Evolutionary conservation across 2,888 invertebrate genomes (phyloP).

Genomic region (Drosophila leonis): DNA sequence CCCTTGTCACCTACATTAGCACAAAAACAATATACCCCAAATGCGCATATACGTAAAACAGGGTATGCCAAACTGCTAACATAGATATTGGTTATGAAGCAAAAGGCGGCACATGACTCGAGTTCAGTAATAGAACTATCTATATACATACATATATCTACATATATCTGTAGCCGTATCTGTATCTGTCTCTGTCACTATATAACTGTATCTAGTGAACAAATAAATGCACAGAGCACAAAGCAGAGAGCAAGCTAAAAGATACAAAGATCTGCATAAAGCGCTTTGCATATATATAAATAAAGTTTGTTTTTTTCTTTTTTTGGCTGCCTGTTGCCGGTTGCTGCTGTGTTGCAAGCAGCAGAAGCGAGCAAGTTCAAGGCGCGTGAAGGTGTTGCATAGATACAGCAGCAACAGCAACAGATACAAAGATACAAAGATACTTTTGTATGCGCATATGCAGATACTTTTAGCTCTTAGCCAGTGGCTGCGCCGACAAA

Average conservation of each 20-base stretch:
- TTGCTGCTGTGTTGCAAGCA: conserved; percentile 52
- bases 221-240: conserved; percentile 58
- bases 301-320: conserved; percentile 7
- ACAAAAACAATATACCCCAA: neutral
- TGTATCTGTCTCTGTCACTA: neutral
- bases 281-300: conserved; percentile 23
- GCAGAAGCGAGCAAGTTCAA: conserved; percentile 61
- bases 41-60: neutral
- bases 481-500: conserved; percentile 34
- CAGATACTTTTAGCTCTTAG: conserved; percentile 23
- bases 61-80: neutral
- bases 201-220: conserved; percentile 52
- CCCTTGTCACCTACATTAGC: neutral
- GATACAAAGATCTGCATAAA: conserved; percentile 7
- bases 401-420: conserved; percentile 6
- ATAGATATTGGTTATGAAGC: conserved; percentile 50
- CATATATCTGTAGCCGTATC: neutral
- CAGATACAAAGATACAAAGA: conserved; percentile 1
- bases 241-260: conserved; percentile 22
- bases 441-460: conserved; percentile 18
- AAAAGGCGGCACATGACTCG: conserved; percentile 62
- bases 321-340: conserved; percentile 10
- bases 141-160: neutral
- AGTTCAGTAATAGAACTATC: neutral
- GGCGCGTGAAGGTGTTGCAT: conserved; percentile 44